phyloP scores from a whole-genome alignment of 2,888 invertebrate genomes.

The Drosophila atroscutellata region DNA sequence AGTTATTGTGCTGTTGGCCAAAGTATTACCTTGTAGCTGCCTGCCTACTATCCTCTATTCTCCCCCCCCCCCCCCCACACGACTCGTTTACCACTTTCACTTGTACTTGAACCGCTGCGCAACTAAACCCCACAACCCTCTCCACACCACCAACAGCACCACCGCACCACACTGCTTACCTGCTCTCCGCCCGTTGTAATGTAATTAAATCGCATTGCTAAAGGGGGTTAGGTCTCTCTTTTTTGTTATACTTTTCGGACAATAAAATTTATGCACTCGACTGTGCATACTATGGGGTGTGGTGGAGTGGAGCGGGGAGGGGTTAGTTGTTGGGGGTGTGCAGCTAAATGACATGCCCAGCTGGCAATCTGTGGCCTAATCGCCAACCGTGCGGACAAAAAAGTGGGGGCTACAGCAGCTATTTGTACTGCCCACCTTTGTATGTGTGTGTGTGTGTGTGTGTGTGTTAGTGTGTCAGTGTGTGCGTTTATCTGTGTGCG shows the following conservation, averaged over 20 bases:
- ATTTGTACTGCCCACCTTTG: slow-evolving; percentile 49
- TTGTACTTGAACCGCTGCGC: slow-evolving; percentile 8
- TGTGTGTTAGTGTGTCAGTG: slow-evolving; percentile 9
- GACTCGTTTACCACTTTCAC: background rate
- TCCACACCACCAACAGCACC: background rate
- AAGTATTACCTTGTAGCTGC: slow-evolving; percentile 22
- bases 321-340: slow-evolving; percentile 6
- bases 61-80: background rate
- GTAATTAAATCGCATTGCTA: slow-evolving; percentile 74
- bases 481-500: slow-evolving; percentile 20
- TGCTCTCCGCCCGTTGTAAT: slow-evolving; percentile 45
- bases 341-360: slow-evolving; percentile 67
- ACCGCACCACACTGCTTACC: background rate
- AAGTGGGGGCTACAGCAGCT: background rate
- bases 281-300: slow-evolving; percentile 14
- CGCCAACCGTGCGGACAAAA: slow-evolving; percentile 37
- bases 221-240: slow-evolving; percentile 33
- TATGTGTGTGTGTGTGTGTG: background rate
- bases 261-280: slow-evolving; percentile 74
- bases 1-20: slow-evolving; percentile 46
- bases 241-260: slow-evolving; percentile 52
- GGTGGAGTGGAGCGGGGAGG: too few species aligned
- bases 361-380: slow-evolving; percentile 71
- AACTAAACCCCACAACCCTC: background rate
- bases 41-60: background rate